Percentiles rank a stretch among this genome's conserved stretches.
Conservation (phyloP, 2,113 vertebrate genomes). For the Eolophus roseicapilla region DNA sequence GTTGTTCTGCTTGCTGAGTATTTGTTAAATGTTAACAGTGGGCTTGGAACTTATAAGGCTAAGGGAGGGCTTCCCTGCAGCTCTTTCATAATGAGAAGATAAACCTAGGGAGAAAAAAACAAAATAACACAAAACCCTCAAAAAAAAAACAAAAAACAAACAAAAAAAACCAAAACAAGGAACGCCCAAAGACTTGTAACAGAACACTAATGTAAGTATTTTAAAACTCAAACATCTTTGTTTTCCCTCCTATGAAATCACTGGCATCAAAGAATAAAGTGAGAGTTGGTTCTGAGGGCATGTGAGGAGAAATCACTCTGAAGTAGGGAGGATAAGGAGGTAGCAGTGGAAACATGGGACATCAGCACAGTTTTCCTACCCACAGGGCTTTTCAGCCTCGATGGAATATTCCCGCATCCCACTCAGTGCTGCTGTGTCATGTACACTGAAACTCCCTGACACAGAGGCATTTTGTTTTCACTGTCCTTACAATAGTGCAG, state of each 20-base stretch:
- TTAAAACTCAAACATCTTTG: slow-evolving; percentile 18
- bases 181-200: slow-evolving; percentile 28
- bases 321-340: not conserved
- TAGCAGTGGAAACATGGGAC: not conserved
- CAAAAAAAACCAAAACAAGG: no score
- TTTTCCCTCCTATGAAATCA: not conserved
- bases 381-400: not conserved
- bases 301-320: not conserved
- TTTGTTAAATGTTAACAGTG: slow-evolving; percentile 37
- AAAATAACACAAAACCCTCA: slow-evolving; percentile 3
- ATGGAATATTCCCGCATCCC: not conserved
- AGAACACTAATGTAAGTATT: slow-evolving; percentile 36
- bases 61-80: not conserved
- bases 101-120: not conserved
- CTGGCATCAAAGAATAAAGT: slow-evolving; percentile 9
- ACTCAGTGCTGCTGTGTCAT: not conserved
- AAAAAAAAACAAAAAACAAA: no score
- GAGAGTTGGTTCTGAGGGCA: not conserved
- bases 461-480: slow-evolving; percentile 4
- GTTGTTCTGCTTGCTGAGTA: slow-evolving; percentile 15
- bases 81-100: slow-evolving; percentile 22
- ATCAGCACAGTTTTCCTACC: not conserved
- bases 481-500: not conserved
- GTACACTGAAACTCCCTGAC: not conserved
- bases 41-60: not conserved